Base-by-base conservation (phyloP, 2,797 vertebrate genomes). In the Epinephelus malabaricus region DNA sequence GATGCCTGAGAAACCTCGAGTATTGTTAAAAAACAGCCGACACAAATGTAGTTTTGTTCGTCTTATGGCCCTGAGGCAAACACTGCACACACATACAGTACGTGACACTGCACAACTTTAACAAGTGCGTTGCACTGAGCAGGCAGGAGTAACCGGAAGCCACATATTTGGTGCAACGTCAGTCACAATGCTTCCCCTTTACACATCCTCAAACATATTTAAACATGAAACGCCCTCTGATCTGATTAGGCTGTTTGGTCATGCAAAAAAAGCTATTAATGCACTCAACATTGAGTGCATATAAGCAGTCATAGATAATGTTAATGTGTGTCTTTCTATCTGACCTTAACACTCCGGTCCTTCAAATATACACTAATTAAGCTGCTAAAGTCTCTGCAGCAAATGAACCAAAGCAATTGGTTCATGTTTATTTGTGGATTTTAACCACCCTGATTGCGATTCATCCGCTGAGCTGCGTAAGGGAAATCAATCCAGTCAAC, bases 121-220 rank as follows among this genome's bases (percentile, higher is more conserved):
- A 58, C 65, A 45, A 51, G 5, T 3, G 13, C 0, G 4, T 7
- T 69, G 15, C 17, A n/a, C 49, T 46, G 40, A 72, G 55, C 12
- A 30, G 2, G 40, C 51, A 59, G 19, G 9, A 85, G 63, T 18
- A 82, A 56, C 91, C 91, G 92, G 91, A 93, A 92, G 70, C 78
- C 67, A 50, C 71, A 85, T 4, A 61, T 82, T 62, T 86, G 73
- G 59, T 83, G 72, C 77, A 82, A 10, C 38, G 68, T 78, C 73
- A 66, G 49, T 72, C 63, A 79, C 11, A 13, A 63, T n/a, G 51
- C 56, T 83, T 87, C 79, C 81, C 25, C 68, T 65, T 50, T 1
- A 60, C 64, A 76, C 70, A 56, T 47, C 46, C 12, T 58, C 54
- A n/a, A 51, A 66, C 30, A 59, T 17, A 19, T 8, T 3, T 78